Evolutionary conservation across 2,888 invertebrate genomes (phyloP).

Genomic region (Agrotis exclamationis): DNA sequence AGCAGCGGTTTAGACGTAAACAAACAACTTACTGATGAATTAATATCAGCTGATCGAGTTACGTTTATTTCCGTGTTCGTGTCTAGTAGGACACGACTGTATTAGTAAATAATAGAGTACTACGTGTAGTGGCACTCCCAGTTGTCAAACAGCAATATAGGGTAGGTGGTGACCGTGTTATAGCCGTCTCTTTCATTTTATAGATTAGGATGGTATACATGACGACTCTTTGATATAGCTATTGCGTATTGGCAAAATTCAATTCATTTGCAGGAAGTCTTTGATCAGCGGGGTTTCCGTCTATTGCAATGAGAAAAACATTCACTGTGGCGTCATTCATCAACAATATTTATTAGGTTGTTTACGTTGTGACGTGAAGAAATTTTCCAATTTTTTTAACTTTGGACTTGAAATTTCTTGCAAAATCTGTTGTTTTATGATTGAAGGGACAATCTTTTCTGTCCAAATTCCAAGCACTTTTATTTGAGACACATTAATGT

Average conservation of each 20-base stretch:
- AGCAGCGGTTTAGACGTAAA: slow-evolving; percentile 27
- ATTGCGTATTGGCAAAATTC: slow-evolving; percentile 2
- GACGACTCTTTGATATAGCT: background rate
- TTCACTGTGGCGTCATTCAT: background rate
- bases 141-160: background rate
- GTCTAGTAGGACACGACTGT: slow-evolving; percentile 3
- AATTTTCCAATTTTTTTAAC: background rate
- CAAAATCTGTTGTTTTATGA: background rate
- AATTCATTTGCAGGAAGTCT: slow-evolving; percentile 5
- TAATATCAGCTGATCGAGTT: slow-evolving; percentile 33
- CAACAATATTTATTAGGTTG: background rate
- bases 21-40: slow-evolving; percentile 49
- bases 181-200: background rate
- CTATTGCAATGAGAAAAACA: too few relatives aligned
- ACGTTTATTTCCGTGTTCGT: slow-evolving; percentile 39
- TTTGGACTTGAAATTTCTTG: background rate
- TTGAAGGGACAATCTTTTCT: background rate
- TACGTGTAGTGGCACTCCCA: background rate
- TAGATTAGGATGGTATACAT: background rate
- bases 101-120: slow-evolving; percentile 40
- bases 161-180: background rate
- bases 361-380: background rate
- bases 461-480: background rate
- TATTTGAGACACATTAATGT: too few relatives aligned
- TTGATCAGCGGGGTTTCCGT: slow-evolving; percentile 3